phyloP scores from a whole-genome alignment of 1,140 invertebrate species.

The Drosophila micromelanica region DNA sequence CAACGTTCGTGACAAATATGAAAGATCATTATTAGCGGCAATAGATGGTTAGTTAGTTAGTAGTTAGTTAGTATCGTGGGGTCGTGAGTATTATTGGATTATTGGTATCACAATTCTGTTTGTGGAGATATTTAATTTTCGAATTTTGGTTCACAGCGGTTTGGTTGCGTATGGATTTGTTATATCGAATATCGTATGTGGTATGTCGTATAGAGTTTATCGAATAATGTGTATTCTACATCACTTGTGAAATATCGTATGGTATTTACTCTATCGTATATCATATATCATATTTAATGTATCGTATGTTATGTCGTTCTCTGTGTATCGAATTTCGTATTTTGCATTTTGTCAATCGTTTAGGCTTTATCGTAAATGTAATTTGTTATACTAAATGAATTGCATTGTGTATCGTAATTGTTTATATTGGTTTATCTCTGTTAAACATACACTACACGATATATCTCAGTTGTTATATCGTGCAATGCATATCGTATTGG shows the following conservation, averaged over 20 bases:
- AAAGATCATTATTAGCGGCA: constrained; percentile 62
- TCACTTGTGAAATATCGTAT: no score
- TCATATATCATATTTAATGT: no score
- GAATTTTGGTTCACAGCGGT: neutral
- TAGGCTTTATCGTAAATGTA: neutral
- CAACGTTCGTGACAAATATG: constrained; percentile 55
- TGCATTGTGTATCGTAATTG: neutral
- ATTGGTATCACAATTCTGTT: constrained; percentile 10
- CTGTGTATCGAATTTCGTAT: neutral
- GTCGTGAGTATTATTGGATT: constrained; percentile 11
- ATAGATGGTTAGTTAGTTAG: constrained; percentile 18
- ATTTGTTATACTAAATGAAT: neutral
- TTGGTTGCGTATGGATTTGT: neutral
- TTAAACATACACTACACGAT: no score
- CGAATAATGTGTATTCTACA: neutral
- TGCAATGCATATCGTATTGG: no score
- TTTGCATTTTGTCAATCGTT: neutral
- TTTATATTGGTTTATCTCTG: no score
- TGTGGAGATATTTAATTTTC: constrained; percentile 7
- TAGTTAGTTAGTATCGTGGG: neutral
- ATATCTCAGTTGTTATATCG: neutral
- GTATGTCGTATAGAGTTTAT: constrained; percentile 10
- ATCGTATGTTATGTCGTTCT: neutral
- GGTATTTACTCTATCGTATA: no score
- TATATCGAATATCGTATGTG: constrained; percentile 4